These are phyloP conservation scores for Siphlonurus alternatus DNA, from an alignment of 2,888 invertebrate genomes.

Conservation along the genomic window DNA sequence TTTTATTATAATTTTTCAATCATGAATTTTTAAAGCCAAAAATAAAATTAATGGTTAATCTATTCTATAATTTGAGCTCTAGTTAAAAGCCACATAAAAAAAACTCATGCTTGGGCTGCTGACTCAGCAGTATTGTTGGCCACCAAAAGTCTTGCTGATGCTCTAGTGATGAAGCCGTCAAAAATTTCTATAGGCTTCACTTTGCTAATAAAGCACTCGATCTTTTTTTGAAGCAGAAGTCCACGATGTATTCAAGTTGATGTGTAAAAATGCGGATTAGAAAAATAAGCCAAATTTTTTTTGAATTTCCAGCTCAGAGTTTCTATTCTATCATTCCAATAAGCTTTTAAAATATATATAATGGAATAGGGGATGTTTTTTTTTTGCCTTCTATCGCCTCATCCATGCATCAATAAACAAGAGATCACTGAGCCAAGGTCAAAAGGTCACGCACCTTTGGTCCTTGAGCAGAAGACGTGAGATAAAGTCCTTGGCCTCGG, in stretches of 20 bases:
- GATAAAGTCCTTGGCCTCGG: conserved; percentile 93
- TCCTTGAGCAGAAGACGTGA: conserved; percentile 79
- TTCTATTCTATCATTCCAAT: too few species aligned
- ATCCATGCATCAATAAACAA: not conserved
- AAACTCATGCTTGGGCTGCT: not conserved
- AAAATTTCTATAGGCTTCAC: not conserved
- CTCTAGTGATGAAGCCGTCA: not conserved
- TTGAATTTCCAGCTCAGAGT: not conserved
- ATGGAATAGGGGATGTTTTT: too few species aligned
- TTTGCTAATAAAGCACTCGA: too few species aligned
- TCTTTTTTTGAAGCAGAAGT: not conserved
- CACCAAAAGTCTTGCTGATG: not conserved
- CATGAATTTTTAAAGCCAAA: not conserved
- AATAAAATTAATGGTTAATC: not conserved
- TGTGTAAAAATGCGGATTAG: not conserved
- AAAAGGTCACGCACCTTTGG: conserved; percentile 52
- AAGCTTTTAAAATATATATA: too few species aligned
- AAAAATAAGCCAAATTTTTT: not conserved
- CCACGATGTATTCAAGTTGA: too few species aligned
- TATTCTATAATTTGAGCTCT: not conserved
- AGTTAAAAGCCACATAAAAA: not conserved
- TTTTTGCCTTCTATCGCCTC: not conserved
- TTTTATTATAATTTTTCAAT: not conserved
- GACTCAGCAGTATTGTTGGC: not conserved
- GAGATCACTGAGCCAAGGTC: not conserved